Conservation (phyloP, 1,140 invertebrate species). For the Dolichoris vasculosae region DNA sequence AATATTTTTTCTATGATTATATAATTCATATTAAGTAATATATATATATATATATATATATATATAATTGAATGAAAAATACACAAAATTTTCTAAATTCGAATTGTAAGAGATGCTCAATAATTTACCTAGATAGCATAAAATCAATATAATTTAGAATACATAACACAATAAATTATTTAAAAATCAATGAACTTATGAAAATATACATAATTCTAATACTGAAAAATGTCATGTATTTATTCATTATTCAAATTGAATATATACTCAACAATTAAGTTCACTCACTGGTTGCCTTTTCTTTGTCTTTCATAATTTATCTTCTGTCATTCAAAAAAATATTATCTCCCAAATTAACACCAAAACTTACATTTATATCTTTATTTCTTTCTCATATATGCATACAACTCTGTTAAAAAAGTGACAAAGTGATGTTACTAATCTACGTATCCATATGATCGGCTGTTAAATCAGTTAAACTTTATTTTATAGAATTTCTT, state of each 20-base stretch:
- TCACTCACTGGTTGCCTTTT: not conserved
- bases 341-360: not conserved
- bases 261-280: not conserved
- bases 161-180: not conserved
- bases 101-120: no score
- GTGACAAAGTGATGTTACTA: not conserved
- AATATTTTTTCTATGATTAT: not conserved
- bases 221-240: not conserved
- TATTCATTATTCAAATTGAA: not conserved
- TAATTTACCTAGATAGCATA: no score
- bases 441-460: not conserved
- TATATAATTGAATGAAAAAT: not conserved
- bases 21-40: not conserved
- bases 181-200: not conserved
- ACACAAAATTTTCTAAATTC: no score
- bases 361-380: not conserved
- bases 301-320: not conserved
- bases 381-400: not conserved
- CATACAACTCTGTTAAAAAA: not conserved
- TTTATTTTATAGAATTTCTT: constrained; percentile 1
- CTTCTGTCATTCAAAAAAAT: constrained; percentile 22
- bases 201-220: not conserved
- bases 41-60: not conserved
- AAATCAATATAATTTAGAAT: not conserved
- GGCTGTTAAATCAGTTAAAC: not conserved